phyloP scores from a whole-genome alignment of 2,113 vertebrate species.

The Tragelaphus buxtoni region DNA sequence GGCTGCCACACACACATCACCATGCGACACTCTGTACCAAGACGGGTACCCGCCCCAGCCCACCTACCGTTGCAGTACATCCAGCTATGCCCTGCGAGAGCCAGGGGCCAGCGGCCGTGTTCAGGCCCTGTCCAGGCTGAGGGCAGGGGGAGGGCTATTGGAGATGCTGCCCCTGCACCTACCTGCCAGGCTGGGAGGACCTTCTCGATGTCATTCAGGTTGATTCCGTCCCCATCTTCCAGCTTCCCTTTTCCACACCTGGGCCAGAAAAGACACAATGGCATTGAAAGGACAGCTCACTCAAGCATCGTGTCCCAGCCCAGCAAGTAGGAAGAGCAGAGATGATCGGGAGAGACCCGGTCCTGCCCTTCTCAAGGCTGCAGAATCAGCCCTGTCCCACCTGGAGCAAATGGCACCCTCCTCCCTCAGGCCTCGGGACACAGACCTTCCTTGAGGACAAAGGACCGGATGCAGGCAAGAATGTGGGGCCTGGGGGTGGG shows the following conservation, averaged over 20 bases:
- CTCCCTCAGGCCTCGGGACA: not conserved
- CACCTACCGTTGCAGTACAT: fast-evolving
- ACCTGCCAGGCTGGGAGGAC: slow-evolving; percentile 93
- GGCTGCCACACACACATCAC: not conserved
- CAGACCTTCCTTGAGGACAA: not conserved
- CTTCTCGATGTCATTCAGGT: slow-evolving; percentile 95
- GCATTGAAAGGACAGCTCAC: not conserved
- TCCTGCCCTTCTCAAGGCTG: not conserved
- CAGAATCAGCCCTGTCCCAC: not conserved
- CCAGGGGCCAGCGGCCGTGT: not conserved
- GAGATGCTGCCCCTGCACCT: slow-evolving; percentile 61
- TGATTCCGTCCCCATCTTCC: slow-evolving; percentile 92
- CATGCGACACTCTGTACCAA: not conserved
- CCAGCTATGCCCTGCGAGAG: fast-evolving
- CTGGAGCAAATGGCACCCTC: not conserved
- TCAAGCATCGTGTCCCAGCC: fast-evolving
- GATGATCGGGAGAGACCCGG: fast-evolving
- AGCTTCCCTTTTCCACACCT: slow-evolving; percentile 93
- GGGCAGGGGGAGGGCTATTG: fast-evolving
- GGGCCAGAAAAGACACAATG: slow-evolving; percentile 53
- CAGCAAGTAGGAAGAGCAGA: not conserved
- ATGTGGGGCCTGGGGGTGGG: no score
- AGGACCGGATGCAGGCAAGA: not conserved
- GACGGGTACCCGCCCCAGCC: not conserved
- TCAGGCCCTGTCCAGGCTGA: not conserved